phyloP scores from a whole-genome alignment of 2,888 invertebrate species.

The Endotricha flammealis region DNA sequence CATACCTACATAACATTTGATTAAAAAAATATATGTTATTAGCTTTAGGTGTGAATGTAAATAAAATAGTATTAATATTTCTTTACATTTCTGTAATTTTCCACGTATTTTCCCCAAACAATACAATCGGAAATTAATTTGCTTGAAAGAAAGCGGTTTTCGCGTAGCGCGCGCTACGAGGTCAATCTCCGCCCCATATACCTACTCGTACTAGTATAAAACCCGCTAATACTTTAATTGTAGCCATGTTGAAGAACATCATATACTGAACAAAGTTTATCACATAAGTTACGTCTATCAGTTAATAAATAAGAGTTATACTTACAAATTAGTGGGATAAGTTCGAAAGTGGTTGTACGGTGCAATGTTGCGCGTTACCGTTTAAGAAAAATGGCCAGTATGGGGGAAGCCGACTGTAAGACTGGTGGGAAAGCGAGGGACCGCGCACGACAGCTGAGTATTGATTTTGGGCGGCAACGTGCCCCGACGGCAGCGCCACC shows the following conservation, averaged over 20 bases:
- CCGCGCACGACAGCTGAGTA: constrained; percentile 60
- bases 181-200: constrained; percentile 56
- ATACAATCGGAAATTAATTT: constrained; percentile 4
- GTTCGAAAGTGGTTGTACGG: constrained; percentile 39
- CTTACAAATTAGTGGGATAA: constrained; percentile 47
- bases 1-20: too few relatives aligned
- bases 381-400: constrained; percentile 51
- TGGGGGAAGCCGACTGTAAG: constrained; percentile 54
- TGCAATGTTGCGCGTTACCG: constrained; percentile 55
- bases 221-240: constrained; percentile 38
- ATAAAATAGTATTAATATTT: too few relatives aligned
- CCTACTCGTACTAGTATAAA: constrained; percentile 35
- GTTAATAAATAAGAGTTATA: constrained; percentile 23
- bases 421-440: constrained; percentile 59
- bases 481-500: constrained; percentile 41
- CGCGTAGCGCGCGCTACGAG: constrained; percentile 32
- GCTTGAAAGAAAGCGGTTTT: constrained; percentile 11
- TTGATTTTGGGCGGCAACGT: constrained; percentile 73
- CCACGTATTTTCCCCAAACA: constrained; percentile 2
- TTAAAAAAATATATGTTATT: too few relatives aligned
- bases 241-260: constrained; percentile 24
- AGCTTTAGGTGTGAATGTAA: too few relatives aligned
- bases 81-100: not conserved
- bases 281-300: constrained; percentile 10
- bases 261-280: constrained; percentile 36